Conservation (phyloP, 2,888 invertebrate species). For the Pandemis corylana region DNA sequence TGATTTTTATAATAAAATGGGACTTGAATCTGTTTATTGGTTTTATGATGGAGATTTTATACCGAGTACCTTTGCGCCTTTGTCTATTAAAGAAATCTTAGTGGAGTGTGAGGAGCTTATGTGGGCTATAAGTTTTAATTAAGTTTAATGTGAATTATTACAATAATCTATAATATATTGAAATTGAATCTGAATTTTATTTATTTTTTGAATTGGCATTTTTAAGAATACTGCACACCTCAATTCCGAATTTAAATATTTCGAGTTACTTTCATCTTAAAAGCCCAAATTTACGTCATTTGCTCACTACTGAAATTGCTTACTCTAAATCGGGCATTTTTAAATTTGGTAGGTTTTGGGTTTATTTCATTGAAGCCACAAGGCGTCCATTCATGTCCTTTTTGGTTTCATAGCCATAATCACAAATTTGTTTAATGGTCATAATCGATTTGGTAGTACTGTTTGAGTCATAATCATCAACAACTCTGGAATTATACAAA, state of each 20-base stretch:
- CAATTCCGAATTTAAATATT: constrained; percentile 53
- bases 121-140: constrained; percentile 83
- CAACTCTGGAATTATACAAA: no score
- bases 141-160: constrained; percentile 85
- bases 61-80: constrained; percentile 84
- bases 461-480: no score
- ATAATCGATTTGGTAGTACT: no score
- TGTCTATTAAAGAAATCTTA: constrained; percentile 76
- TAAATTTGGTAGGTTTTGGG: not conserved
- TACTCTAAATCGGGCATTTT: not conserved
- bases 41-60: constrained; percentile 84
- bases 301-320: not conserved
- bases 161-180: constrained; percentile 85
- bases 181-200: constrained; percentile 84
- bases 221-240: constrained; percentile 64
- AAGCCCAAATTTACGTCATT: not conserved
- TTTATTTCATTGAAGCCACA: not conserved
- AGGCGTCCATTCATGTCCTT: no score
- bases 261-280: not conserved
- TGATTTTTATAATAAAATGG: constrained; percentile 85
- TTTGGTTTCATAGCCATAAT: no score
- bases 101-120: constrained; percentile 82
- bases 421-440: no score
- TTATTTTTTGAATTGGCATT: constrained; percentile 82
- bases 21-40: constrained; percentile 85